phyloP scores from a whole-genome alignment of 2,888 invertebrate species.

The Octodonta nipae region DNA sequence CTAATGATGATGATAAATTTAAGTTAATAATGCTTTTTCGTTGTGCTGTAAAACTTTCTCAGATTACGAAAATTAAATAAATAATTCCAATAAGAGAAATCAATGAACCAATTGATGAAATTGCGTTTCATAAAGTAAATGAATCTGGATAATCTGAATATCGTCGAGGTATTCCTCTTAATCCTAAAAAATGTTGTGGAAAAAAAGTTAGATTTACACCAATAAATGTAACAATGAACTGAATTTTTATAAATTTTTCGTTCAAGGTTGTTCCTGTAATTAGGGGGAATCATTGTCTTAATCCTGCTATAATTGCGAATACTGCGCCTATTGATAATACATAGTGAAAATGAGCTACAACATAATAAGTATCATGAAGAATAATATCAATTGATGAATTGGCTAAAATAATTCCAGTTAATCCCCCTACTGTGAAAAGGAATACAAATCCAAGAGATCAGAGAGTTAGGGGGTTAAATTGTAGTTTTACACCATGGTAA shows the following conservation, averaged over 20 bases:
- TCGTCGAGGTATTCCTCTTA: constrained; percentile 61
- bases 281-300: constrained; percentile 6
- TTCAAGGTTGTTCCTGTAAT: constrained; percentile 12
- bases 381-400: constrained; percentile 67
- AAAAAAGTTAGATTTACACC: constrained; percentile 70
- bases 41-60: too few relatives aligned
- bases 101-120: too few relatives aligned
- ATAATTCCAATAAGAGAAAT: too few relatives aligned
- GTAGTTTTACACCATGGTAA: too few relatives aligned
- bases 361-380: constrained; percentile 73
- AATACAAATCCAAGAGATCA: constrained; percentile 66
- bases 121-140: constrained; percentile 43
- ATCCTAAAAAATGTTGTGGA: constrained; percentile 63
- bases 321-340: constrained; percentile 13
- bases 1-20: too few relatives aligned
- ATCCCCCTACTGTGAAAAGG: constrained; percentile 61
- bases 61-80: too few relatives aligned
- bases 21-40: too few relatives aligned
- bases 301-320: constrained; percentile 9
- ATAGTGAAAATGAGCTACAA: too few relatives aligned
- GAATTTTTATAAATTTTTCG: too few relatives aligned
- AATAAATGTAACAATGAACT: constrained; percentile 56
- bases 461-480: constrained; percentile 44
- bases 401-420: constrained; percentile 54
- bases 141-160: constrained; percentile 38